These are phyloP conservation scores for Pelobates fuscus DNA, from an alignment of 2,113 vertebrate genomes.

Conservation along the genomic window DNA sequence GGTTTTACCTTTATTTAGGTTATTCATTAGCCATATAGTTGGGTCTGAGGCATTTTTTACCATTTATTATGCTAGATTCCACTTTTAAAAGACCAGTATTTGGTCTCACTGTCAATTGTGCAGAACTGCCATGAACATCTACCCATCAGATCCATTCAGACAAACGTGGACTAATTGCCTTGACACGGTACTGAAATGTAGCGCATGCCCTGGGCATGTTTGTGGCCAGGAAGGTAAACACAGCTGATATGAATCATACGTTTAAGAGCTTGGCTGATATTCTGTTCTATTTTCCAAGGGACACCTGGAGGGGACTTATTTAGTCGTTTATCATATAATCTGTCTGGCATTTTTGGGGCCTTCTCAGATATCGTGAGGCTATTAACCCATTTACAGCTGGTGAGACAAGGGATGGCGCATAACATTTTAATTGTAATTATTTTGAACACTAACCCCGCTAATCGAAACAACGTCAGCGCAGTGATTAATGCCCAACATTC, in stretches of 20 bases:
- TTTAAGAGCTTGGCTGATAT: conserved; percentile 17
- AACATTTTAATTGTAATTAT: too few relatives aligned
- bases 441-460: too few relatives aligned
- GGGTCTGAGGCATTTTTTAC: too few relatives aligned
- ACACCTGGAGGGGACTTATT: conserved; percentile 7
- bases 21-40: too few relatives aligned
- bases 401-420: too few relatives aligned
- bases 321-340: conserved; percentile 15
- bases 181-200: conserved; percentile 50
- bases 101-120: conserved; percentile 30
- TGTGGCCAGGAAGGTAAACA: conserved; percentile 46
- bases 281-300: conserved; percentile 14
- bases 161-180: conserved; percentile 32
- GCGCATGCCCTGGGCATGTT: conserved; percentile 35
- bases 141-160: conserved; percentile 22
- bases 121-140: conserved; percentile 33
- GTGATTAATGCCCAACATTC: too few relatives aligned
- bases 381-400: conserved; percentile 12
- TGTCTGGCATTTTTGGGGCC: not conserved
- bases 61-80: too few relatives aligned
- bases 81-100: not conserved
- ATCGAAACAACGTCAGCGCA: too few relatives aligned
- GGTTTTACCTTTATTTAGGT: too few relatives aligned
- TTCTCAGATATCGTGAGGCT: conserved; percentile 9
- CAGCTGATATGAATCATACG: conserved; percentile 43